These are phyloP conservation scores for Drosophila aff. DNA, from an alignment of 1,140 invertebrate species.

Conservation along the genomic window DNA sequence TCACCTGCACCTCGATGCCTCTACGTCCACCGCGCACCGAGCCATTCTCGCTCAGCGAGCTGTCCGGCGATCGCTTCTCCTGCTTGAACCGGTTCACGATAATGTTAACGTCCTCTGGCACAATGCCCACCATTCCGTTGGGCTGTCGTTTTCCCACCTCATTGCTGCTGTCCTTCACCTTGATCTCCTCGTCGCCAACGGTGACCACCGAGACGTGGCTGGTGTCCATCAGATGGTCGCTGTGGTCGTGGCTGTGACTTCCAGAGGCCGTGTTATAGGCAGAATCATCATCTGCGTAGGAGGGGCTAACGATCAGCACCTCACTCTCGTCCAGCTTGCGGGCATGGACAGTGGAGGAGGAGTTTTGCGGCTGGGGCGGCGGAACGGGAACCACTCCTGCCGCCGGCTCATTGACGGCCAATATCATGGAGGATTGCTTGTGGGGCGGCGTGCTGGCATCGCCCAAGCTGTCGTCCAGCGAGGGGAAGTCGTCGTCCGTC, in stretches of 20 bases:
- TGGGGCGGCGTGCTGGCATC: slow-evolving; percentile 86
- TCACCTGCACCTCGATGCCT: slow-evolving; percentile 75
- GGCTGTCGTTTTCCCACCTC: slow-evolving; percentile 65
- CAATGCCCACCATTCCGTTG: slow-evolving; percentile 60
- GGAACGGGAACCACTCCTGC: slow-evolving; percentile 41
- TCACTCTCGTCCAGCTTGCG: slow-evolving; percentile 92
- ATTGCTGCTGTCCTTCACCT: slow-evolving; percentile 89
- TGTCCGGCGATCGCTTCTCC: slow-evolving; percentile 79
- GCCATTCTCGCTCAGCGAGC: slow-evolving; percentile 86
- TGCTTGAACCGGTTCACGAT: slow-evolving; percentile 81
- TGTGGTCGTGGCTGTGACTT: slow-evolving; percentile 77
- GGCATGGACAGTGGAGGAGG: slow-evolving; percentile 52
- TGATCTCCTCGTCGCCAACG: slow-evolving; percentile 91
- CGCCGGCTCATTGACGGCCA: slow-evolving; percentile 63
- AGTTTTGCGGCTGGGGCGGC: slow-evolving; percentile 73
- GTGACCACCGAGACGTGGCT: slow-evolving; percentile 96
- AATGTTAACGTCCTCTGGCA: slow-evolving; percentile 81
- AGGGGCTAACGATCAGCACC: slow-evolving; percentile 90
- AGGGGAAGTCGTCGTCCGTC: slow-evolving; percentile 90
- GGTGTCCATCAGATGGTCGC: slow-evolving; percentile 87
- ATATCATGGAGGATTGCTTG: slow-evolving; percentile 83
- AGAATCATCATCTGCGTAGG: slow-evolving; percentile 85
- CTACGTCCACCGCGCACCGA: slow-evolving; percentile 85
- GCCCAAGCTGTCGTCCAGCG: slow-evolving; percentile 91
- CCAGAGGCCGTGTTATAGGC: slow-evolving; percentile 77